phyloP scores from a whole-genome alignment of 2,888 invertebrate genomes.

The Diogma glabrata region DNA sequence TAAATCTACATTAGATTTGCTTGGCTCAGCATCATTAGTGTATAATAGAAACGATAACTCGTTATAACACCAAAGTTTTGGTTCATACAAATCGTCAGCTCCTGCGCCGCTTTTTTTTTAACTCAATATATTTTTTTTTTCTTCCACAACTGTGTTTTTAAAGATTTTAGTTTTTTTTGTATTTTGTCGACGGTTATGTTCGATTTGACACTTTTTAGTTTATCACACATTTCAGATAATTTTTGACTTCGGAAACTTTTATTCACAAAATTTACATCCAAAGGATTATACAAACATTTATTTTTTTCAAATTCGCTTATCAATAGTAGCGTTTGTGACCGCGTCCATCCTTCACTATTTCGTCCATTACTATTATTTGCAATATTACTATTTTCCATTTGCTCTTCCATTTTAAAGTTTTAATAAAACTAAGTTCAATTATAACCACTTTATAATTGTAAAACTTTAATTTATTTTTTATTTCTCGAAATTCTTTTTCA shows the following conservation, averaged over 20 bases:
- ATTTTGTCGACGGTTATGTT: background rate
- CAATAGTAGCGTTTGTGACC: background rate
- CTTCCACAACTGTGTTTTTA: background rate
- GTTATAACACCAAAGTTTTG: background rate
- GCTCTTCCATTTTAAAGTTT: no score
- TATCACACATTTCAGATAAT: background rate
- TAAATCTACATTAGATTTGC: constrained; percentile 1
- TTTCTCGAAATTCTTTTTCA: no score
- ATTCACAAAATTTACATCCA: background rate
- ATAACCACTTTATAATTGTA: no score
- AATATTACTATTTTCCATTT: no score
- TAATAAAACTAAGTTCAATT: no score
- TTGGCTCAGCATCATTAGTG: background rate
- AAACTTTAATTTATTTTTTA: no score
- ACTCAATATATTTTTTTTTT: background rate
- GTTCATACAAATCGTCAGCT: background rate
- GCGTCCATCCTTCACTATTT: background rate
- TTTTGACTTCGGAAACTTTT: background rate
- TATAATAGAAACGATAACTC: background rate
- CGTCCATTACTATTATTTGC: no score
- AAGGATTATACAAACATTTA: background rate
- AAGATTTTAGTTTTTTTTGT: no score
- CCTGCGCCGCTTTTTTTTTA: background rate
- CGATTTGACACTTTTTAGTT: background rate
- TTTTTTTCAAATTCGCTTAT: background rate